Percentiles rank a stretch among this genome's conserved stretches.
Evolutionary conservation across 2,888 invertebrate species (phyloP).

Genomic region (Iselma pallidipennis): DNA sequence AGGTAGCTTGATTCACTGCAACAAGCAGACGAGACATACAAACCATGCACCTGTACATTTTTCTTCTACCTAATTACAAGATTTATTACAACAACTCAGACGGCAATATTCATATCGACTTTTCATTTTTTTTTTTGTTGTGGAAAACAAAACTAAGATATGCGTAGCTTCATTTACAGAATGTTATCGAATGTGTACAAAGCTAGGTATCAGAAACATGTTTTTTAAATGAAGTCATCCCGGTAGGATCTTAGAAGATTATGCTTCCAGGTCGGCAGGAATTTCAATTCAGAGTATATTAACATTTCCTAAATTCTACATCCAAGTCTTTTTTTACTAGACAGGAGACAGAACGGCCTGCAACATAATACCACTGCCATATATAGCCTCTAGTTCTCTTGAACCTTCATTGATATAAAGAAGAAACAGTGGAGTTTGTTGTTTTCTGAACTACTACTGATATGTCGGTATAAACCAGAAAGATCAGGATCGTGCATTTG

Average conservation of each 20-base stretch:
- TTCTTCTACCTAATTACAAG: slow-evolving; percentile 9
- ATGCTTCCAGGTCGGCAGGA: no score
- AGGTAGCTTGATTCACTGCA: slow-evolving; percentile 23
- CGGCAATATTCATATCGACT: not conserved
- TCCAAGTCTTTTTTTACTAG: not conserved
- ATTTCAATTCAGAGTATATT: not conserved
- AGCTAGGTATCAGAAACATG: not conserved
- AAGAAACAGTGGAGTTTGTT: not conserved
- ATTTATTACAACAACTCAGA: slow-evolving; percentile 8
- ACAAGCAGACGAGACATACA: slow-evolving; percentile 16
- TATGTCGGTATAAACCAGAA: not conserved
- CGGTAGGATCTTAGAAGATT: not conserved
- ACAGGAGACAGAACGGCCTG: not conserved
- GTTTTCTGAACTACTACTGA: not conserved
- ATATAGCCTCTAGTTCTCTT: not conserved
- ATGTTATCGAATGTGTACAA: not conserved
- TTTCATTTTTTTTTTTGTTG: no score
- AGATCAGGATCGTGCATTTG: no score
- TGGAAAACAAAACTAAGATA: not conserved
- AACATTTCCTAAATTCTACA: not conserved
- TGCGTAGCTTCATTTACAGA: no score
- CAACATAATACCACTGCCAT: not conserved
- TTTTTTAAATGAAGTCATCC: not conserved
- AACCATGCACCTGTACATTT: slow-evolving; percentile 21
- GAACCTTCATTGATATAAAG: not conserved